Percentiles rank a stretch among this genome's conserved stretches.
phyloP scores from a whole-genome alignment of 2,888 invertebrate species.

The Brachyptera risi region DNA sequence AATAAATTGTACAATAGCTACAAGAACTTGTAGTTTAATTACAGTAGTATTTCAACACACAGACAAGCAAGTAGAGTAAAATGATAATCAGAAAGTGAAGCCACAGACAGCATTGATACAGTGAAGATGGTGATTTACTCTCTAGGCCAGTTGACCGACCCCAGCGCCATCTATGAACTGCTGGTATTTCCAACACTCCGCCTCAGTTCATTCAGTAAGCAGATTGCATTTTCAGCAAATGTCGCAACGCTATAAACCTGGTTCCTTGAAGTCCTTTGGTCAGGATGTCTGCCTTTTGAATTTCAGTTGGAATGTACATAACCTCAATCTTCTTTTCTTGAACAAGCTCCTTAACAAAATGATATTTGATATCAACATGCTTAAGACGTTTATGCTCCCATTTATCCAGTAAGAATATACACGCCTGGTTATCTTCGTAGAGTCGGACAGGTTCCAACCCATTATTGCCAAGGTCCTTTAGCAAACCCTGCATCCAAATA shows the following conservation, averaged over 20 bases:
- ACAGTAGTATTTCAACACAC: too few species aligned
- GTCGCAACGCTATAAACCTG: slow-evolving; percentile 1
- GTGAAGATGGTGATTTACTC: too few species aligned
- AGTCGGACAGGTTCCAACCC: slow-evolving; percentile 22
- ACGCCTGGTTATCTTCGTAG: slow-evolving; percentile 36
- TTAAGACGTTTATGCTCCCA: slow-evolving; percentile 29
- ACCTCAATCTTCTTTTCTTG: slow-evolving; percentile 27
- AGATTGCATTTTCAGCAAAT: background rate
- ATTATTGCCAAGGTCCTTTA: slow-evolving; percentile 34
- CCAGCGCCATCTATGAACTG: too few species aligned
- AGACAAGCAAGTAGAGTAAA: too few species aligned
- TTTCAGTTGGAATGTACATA: slow-evolving; percentile 28
- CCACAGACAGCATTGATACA: too few species aligned
- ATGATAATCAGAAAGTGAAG: too few species aligned
- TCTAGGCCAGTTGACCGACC: too few species aligned
- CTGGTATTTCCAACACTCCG: too few species aligned
- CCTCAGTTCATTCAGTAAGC: too few species aligned
- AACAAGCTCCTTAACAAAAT: slow-evolving; percentile 24
- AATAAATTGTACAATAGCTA: too few species aligned
- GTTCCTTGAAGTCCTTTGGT: slow-evolving; percentile 25
- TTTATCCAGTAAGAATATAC: slow-evolving; percentile 32
- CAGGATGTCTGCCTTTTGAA: slow-evolving; percentile 34
- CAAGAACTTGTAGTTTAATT: too few species aligned
- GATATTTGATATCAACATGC: slow-evolving; percentile 33
- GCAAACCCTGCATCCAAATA: slow-evolving; percentile 37